Evolutionary conservation across 1,140 invertebrate genomes (phyloP).

Genomic region (Sinonovacula constricta): DNA sequence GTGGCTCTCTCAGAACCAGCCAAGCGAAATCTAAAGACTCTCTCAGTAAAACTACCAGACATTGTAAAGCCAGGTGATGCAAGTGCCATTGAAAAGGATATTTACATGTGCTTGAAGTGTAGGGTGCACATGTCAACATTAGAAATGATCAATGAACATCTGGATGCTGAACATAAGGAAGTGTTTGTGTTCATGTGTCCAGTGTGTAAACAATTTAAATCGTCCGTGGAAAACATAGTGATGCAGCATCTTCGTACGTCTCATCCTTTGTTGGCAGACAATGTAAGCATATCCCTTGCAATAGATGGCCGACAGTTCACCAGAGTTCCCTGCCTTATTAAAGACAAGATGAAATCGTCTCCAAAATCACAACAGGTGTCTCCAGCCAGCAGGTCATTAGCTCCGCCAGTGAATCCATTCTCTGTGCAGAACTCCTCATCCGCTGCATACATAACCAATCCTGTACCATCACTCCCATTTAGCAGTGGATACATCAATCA

Average conservation of each 20-base stretch:
- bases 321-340: constrained; percentile 61
- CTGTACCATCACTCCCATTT: neutral
- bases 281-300: constrained; percentile 65
- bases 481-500: constrained; percentile 19
- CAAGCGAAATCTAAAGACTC: constrained; percentile 65
- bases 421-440: neutral
- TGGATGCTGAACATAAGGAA: constrained; percentile 68
- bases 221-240: constrained; percentile 62
- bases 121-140: constrained; percentile 68
- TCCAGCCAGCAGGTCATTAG: neutral
- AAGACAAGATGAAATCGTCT: constrained; percentile 41
- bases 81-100: constrained; percentile 67
- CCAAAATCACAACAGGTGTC: constrained; percentile 13
- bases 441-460: neutral
- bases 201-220: constrained; percentile 64
- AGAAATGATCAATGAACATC: constrained; percentile 66
- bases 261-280: constrained; percentile 56
- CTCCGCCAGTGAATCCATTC: neutral
- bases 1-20: constrained; percentile 70
- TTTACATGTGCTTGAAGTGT: constrained; percentile 72
- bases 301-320: constrained; percentile 68
- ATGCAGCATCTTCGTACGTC: constrained; percentile 60
- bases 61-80: constrained; percentile 54
- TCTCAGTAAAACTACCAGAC: constrained; percentile 62
- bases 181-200: constrained; percentile 71